Base-by-base conservation (phyloP, 2,888 invertebrate genomes). In the Eupithecia insigniata region DNA sequence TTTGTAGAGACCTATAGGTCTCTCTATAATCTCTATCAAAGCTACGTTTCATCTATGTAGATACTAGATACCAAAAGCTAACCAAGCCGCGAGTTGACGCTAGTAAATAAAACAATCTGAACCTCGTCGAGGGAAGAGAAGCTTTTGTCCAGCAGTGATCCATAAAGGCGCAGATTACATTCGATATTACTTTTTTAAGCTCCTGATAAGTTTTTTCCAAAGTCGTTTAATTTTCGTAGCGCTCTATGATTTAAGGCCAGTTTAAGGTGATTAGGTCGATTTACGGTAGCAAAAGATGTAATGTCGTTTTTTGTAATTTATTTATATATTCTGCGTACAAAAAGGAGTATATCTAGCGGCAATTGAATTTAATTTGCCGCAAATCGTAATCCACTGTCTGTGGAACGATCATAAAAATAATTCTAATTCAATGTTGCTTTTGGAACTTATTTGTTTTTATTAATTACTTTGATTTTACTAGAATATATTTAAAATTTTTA, bases 221-320 rank as follows among this genome's bases (percentile, higher is more conserved):
- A 28, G 32, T 61, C 34, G 32, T 30, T 32, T 3, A 61, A 61
- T 39, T 4, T 18, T 18, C 18, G 34, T 10, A 2, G 8, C 18
- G 2, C n/a, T 32, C 34, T 61, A 34, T 61, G 61, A 61, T 61
- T 61, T 61, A 61, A 61, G 61, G 18, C 32, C 34, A 34, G 28
- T 61, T 39, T 39, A 5, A 16, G 39, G 39, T 39, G 39, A 18
- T 18, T 43, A n/a, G n/a, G n/a, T n/a, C 18, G 43, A 18, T 43
- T 43, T 16, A 43, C 43, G 6, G 18, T 18, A 7, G 43, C 18
- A 16, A 10, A 5, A 1, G 1, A 10, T 39, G 34, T 14, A n/a
- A n/a, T 16, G 1, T 39, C 4, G 0, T 43, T 43, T 18, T 43
- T 34, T 43, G 3, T 7, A 7, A 1, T 43, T 43, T 18, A n/a